Conservation (phyloP, 2,888 invertebrate genomes). For the Coelopa pilipes region DNA sequence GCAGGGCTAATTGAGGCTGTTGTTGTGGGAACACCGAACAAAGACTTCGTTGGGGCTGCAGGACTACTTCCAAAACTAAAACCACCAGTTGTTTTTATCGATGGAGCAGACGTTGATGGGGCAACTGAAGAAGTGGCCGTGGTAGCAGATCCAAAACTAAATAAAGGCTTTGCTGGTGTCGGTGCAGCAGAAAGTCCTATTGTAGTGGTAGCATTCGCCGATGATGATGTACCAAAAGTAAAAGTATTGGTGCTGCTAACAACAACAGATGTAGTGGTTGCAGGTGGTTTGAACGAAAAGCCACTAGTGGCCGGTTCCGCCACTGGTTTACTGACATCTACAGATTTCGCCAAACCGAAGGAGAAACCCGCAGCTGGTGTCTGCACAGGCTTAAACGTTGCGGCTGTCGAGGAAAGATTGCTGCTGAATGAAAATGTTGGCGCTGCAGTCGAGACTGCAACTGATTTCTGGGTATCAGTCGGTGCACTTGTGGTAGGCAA, state of each 20-base stretch:
- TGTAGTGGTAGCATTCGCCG: not conserved
- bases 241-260: slow-evolving; percentile 5
- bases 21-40: slow-evolving; percentile 17
- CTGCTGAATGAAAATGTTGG: slow-evolving; percentile 25
- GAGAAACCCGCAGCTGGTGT: slow-evolving; percentile 42
- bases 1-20: slow-evolving; percentile 37
- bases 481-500: slow-evolving; percentile 40
- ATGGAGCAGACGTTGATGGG: slow-evolving; percentile 13
- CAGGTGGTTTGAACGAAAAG: slow-evolving; percentile 43
- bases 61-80: slow-evolving; percentile 24
- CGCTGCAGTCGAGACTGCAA: slow-evolving; percentile 25
- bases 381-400: slow-evolving; percentile 37
- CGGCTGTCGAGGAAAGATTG: slow-evolving; percentile 24
- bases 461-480: slow-evolving; percentile 30
- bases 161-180: too few relatives aligned
- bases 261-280: slow-evolving; percentile 29
- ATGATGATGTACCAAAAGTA: not conserved
- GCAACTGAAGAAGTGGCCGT: slow-evolving; percentile 13
- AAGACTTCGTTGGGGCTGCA: slow-evolving; percentile 5
- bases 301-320: slow-evolving; percentile 22
- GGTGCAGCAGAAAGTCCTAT: too few relatives aligned
- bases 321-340: slow-evolving; percentile 33
- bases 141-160: slow-evolving; percentile 19
- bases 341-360: slow-evolving; percentile 40
- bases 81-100: slow-evolving; percentile 27